These are phyloP conservation scores for cattle (Bos taurus) DNA, from an alignment of 2,113 vertebrate species.

Conservation along the genomic window DNA sequence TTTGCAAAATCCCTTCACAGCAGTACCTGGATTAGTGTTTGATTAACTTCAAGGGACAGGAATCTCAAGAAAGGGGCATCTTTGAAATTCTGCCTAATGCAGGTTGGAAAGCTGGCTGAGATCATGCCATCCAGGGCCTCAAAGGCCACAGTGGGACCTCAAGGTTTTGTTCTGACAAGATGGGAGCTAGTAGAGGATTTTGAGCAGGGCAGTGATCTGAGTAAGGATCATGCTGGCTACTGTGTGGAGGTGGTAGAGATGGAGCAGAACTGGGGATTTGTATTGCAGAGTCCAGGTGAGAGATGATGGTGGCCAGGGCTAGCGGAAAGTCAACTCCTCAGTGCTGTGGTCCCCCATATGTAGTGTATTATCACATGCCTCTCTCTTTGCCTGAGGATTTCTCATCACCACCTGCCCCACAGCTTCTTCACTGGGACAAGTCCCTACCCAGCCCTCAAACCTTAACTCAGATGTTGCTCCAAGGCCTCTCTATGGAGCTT, in stretches of 20 bases:
- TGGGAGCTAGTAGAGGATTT: neutral
- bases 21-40: neutral
- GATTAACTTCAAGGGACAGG: neutral
- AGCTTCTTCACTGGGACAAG: neutral
- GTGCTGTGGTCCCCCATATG: neutral
- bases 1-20: neutral
- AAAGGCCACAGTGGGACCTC: neutral
- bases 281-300: neutral
- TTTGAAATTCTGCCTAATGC: neutral
- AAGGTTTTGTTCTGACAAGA: neutral
- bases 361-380: fast-evolving
- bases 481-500: neutral
- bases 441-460: neutral
- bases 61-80: neutral
- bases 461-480: neutral
- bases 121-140: neutral
- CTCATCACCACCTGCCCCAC: neutral
- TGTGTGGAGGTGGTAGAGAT: neutral
- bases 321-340: no score
- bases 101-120: neutral
- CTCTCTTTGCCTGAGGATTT: neutral
- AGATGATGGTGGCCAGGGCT: neutral
- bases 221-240: neutral
- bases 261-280: neutral
- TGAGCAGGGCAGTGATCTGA: neutral